Conservation (phyloP, 1,140 invertebrate genomes). For the Pseudomyrmex dendroicus region DNA sequence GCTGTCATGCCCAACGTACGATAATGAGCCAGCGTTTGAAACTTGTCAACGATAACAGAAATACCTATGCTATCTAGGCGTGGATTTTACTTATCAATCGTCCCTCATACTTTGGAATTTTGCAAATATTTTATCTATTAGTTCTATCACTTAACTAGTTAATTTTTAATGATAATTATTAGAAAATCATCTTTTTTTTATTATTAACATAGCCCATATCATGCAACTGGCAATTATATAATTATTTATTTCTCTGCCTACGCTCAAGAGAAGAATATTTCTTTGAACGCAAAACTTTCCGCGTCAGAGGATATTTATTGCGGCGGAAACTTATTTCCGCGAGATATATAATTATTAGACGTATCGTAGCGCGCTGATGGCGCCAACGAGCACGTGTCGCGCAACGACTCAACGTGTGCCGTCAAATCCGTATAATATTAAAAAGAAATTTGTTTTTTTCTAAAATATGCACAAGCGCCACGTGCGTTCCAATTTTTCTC, state of each 20-base stretch:
- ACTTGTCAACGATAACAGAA: no score
- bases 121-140: no score
- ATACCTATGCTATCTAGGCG: no score
- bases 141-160: not conserved
- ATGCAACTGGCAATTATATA: conserved; percentile 15
- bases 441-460: no score
- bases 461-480: no score
- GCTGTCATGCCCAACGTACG: no score
- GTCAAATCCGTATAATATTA: not conserved
- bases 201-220: not conserved
- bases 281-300: not conserved
- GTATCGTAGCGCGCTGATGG: conserved; percentile 17
- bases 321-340: conserved; percentile 37
- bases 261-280: not conserved
- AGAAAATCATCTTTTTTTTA: not conserved
- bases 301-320: conserved; percentile 27
- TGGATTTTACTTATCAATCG: no score
- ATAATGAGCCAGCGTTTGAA: no score
- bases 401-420: not conserved
- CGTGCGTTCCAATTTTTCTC: not conserved
- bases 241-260: not conserved
- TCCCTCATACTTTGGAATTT: no score
- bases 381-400: not conserved
- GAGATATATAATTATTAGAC: conserved; percentile 36
- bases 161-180: not conserved